Evolutionary conservation across 2,113 vertebrate species (phyloP), one percentile per base, ranked within the genome.

Genomic region (Stegastes partitus): DNA sequence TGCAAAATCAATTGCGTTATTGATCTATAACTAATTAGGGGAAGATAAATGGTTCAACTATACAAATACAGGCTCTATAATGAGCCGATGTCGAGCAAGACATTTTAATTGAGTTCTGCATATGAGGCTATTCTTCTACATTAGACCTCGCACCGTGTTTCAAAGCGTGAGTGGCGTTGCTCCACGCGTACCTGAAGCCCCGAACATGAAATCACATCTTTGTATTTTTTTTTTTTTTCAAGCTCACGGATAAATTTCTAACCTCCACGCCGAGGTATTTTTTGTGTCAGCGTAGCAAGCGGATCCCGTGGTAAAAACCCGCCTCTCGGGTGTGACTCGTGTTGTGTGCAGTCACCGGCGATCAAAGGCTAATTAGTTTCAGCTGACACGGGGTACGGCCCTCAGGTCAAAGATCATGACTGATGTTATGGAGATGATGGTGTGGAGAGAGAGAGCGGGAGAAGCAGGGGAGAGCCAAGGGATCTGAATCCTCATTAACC

Each of bases 11-110:
- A 94, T 95, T 91, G 92, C 73, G 50, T 85, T 94, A 95, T 94
- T 94, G 94, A 95, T 95, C 92, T 87, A 88, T 85, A 89, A 92
- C 94, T 94, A 95, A 95, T 95, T 95, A 94, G 90, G 72, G 74
- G 63, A 93, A 93, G 94, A 95, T 94, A 92, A 95, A 95, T 92
- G 90, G 89, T 90, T 88, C 75, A 82, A 86, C 90, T 92, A 91
- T 78, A 94, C 90, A 94, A 93, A 95, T 93, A 92, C 90, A 85
- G 92, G 82, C 86, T 76, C 84, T 84, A 87, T 93, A 93, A 92
- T 90, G 93, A 94, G 89, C 89, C 91, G n/a, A 91, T 91, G 89
- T 84, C 91, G 86, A 82, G 86, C 81, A 86, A 80, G 76, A 80
- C 76, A 50, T 83, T 90, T 94, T 90, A 92, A 94, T 94, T 89